Base-by-base conservation (phyloP, 2,888 invertebrate genomes). In the Nowickia ferox region DNA sequence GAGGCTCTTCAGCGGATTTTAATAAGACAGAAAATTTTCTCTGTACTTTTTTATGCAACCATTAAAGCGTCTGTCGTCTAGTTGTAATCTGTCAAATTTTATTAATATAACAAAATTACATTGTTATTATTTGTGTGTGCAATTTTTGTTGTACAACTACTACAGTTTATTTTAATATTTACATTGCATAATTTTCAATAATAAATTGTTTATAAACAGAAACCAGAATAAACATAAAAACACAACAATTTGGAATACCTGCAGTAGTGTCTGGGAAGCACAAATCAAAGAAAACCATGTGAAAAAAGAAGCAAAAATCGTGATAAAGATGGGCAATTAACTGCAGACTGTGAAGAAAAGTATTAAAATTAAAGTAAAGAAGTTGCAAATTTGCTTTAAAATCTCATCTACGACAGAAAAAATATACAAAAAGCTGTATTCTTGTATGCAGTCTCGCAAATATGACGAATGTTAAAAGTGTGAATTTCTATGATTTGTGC, bases 401-500 rank as follows among this genome's bases (percentile, higher is more conserved):
- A 2, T 15, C 3, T 3, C 8, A 19, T 4, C 9, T 5, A 30
- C 17, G 5, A 6, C 17, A 11, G 15, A 53, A 38, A 48, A 69
- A 66, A 59, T 51, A 44, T 38, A 11, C 11, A 53, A 63, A 30
- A 13, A 63, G 0, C n/a, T 38, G 11, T 57, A 48, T 22, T 38
- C 11, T 40, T 11, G 10, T 3, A 57, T 68, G 30, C 22, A 59
- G 19, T 38, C 44, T 55, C 15, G 11, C 13, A 78, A 84, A 68
- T 13, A 87, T 88, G 87, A 94, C 95, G 88, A 95, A 95, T 89
- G 95, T 95, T 91, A 94, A 95, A 89, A 94, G 95, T 89, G 96
- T 96, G 53, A 95, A 95, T 92, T 96, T 95, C 91, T 95, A 95
- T 91, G 96, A 96, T 92, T 92, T 96, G 89, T 96, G 96, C 90